Base-by-base conservation (phyloP, 2,797 vertebrate species). In the Moxostoma hubbsi region DNA sequence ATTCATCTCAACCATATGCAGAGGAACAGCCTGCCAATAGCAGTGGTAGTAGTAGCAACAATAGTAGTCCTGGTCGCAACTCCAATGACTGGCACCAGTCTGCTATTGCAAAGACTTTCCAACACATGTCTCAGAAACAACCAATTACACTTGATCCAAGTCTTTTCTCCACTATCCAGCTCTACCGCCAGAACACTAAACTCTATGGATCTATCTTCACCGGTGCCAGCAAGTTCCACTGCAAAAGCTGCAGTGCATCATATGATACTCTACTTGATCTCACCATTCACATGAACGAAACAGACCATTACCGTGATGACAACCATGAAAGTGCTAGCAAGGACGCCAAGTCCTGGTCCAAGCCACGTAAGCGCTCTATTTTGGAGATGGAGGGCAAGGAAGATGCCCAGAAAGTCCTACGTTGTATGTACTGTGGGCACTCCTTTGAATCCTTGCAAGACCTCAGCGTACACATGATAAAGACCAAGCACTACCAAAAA, bases 401-500 rank as follows among this genome's bases (percentile, higher is more conserved):
- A 81, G 98, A 99, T 2, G 98, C 97, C 49, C 97, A 99, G 92
- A 99, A 98, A 89, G 98, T 99, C 71, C 89, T 99, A 62, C 98
- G 98, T 87, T 99, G 98, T 87, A 99, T 99, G 98, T 99, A 99
- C 87, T 99, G 98, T 78, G 98, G 98, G 79, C 97, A 99, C 91
- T 98, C 97, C 66, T 99, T 99, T 84, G 98, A 99, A 92, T 99
- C 98, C 24, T 95, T 99, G 71, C 98, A 99, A 91, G 98, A 99
- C 88, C 90, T 99, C 84, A 99, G 98, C 64, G 98, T 99, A 82
- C 98, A 99, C 77, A 99, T 99, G 98, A 99, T 99, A 90, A 99
- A 99, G 93, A 99, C 98, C 77, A 99, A 99, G 96, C 98, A 99
- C 93, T 99, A 99, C 94, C 98, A 99, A 93, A 99, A 99, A 97